Evolutionary conservation across 2,113 vertebrate genomes (phyloP), one percentile per base, ranked within the genome.

Genomic region (Taxidea taxus): DNA sequence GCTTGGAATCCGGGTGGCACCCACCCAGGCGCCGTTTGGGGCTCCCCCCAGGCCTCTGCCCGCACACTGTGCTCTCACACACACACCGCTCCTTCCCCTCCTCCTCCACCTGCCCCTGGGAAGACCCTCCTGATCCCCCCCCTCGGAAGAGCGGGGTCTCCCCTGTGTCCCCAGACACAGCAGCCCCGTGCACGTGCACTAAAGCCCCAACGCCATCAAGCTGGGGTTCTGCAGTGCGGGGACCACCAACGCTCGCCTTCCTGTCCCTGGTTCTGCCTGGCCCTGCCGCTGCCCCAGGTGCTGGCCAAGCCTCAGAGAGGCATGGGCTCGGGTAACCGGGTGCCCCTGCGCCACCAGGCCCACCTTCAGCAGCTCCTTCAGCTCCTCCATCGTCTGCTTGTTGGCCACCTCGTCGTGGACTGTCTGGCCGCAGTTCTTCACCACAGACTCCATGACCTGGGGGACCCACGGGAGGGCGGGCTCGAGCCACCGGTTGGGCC

Each of bases 331-430:
- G 12, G 70, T n/a, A 1, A 6, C 31, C 0, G 15, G 0, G 0
- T 18, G 1, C 12, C 0, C n/a, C 11, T 25, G 15, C 7, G 6
- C 18, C 1, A 13, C 29, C 4, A 9, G 3, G 0, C 66, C 77
- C 97, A 99, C 99, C 99, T 99, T 99, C 3, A 99, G 98, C 39
- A 99, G 98, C 62, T 99, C 99, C 97, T 99, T 99, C 51, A 99
- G 98, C 84, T 99, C 99, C 97, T 99, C 99, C 99, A 99, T 99
- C 0, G 99, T 99, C 98, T 99, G 99, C 94, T 99, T 99, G 98
- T 99, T 99, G 6, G 99, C 99, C 96, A 99, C 99, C 98, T 99
- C 99, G 2, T 99, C 99, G 0, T 99, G 99, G 75, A 99, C 98
- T 0, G 99, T 99, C 97, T 99, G 99, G 11, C 99, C 99, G 74